These are phyloP conservation scores for Penaeus vannamei DNA, from an alignment of 1,140 invertebrate genomes.

Conservation along the genomic window DNA sequence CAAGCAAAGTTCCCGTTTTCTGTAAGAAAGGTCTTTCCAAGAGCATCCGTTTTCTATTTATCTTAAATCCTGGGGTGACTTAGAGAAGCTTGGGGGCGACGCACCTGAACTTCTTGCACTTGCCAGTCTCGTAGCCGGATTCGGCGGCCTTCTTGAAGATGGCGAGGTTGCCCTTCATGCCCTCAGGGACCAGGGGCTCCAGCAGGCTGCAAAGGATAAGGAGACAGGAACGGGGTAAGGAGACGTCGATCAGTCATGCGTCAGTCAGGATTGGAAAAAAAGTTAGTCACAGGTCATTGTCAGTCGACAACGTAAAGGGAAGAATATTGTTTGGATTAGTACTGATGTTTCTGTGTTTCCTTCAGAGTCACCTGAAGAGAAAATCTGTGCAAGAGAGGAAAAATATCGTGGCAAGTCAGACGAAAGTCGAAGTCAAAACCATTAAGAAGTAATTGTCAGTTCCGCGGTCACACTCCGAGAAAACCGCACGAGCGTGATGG, in stretches of 20 bases:
- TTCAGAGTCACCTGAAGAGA: no score
- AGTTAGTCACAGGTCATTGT: no score
- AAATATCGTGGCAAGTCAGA: no score
- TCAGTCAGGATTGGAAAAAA: no score
- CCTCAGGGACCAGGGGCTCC: conserved; percentile 56
- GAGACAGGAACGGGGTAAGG: background rate
- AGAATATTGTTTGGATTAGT: no score
- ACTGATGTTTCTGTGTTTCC: no score
- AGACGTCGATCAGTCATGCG: background rate
- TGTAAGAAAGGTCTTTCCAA: conserved; percentile 4
- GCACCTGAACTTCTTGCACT: conserved; percentile 59
- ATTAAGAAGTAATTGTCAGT: conserved; percentile 9
- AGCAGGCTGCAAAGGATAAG: conserved; percentile 43
- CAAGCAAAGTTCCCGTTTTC: conserved; percentile 10
- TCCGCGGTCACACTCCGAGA: no score
- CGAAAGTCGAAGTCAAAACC: background rate
- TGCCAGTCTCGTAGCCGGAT: conserved; percentile 56
- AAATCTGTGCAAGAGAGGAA: no score
- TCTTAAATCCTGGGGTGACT: background rate
- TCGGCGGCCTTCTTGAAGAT: conserved; percentile 61
- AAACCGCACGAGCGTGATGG: background rate
- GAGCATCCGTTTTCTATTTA: conserved; percentile 28
- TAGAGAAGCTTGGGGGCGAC: conserved; percentile 55
- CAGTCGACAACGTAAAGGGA: no score
- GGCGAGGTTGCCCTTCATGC: conserved; percentile 57